Conservation (phyloP, 2,797 vertebrate genomes). For the Phrynocephalus forsythii region DNA sequence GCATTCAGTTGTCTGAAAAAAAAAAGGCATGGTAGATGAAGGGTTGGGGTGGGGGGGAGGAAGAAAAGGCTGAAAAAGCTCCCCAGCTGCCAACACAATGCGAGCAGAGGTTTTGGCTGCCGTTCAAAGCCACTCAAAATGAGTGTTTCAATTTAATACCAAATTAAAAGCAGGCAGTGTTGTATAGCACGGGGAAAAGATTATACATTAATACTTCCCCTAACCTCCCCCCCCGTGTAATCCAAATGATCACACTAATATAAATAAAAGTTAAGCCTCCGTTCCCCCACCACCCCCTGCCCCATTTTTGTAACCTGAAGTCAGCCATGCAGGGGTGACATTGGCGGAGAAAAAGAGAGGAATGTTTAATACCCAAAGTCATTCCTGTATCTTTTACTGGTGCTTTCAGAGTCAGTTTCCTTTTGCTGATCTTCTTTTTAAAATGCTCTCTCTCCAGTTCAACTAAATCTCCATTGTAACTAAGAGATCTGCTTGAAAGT, state of each 20-base stretch:
- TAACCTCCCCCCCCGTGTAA: slow-evolving; percentile 84
- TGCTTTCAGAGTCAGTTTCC: background rate
- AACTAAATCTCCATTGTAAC: slow-evolving; percentile 43
- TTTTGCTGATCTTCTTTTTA: background rate
- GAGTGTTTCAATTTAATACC: slow-evolving; percentile 82
- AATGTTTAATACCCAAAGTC: slow-evolving; percentile 55
- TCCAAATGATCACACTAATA: slow-evolving; percentile 92
- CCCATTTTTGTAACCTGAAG: slow-evolving; percentile 71
- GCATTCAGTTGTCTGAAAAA: slow-evolving; percentile 48
- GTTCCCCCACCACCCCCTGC: slow-evolving; percentile 64
- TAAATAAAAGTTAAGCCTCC: slow-evolving; percentile 85
- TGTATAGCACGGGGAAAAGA: slow-evolving; percentile 79
- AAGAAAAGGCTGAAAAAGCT: slow-evolving; percentile 74
- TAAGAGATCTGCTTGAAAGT: slow-evolving; percentile 14
- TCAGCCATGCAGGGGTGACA: slow-evolving; percentile 66
- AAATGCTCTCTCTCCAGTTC: slow-evolving; percentile 16
- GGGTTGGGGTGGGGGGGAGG: background rate
- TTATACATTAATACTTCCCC: slow-evolving; percentile 87
- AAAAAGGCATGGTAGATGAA: slow-evolving; percentile 34
- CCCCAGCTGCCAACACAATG: slow-evolving; percentile 90
- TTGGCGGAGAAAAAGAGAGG: slow-evolving; percentile 66
- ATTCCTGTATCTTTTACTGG: fast-evolving
- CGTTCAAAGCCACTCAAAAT: slow-evolving; percentile 88
- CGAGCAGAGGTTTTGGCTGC: slow-evolving; percentile 85
- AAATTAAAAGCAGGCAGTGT: slow-evolving; percentile 84